phyloP scores from a whole-genome alignment of 2,797 vertebrate genomes.

The Galaxias olidus region DNA sequence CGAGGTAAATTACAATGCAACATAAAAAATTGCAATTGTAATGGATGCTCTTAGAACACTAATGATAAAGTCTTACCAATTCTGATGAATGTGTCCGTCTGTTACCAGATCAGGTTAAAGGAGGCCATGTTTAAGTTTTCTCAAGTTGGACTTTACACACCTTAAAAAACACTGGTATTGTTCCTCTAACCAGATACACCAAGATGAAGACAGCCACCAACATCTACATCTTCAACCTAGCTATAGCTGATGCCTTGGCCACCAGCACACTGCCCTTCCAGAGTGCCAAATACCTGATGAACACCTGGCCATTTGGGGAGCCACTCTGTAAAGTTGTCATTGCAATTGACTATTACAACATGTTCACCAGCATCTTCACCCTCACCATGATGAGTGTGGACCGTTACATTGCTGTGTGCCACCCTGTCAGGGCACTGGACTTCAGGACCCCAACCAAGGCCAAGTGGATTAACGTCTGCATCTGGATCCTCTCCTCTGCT shows the following conservation, averaged over 20 bases:
- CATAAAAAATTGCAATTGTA: no score
- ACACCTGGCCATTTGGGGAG: conserved; percentile 93
- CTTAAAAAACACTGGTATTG: background rate
- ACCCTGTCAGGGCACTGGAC: conserved; percentile 91
- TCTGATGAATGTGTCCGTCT: no score
- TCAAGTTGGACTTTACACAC: no score
- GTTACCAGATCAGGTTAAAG: no score
- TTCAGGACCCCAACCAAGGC: conserved; percentile 94
- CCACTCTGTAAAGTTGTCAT: conserved; percentile 89
- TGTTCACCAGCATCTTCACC: conserved; percentile 99
- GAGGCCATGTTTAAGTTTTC: no score
- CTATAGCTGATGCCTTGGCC: conserved; percentile 88
- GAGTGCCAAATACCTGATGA: conserved; percentile 94
- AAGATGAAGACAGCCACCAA: conserved; percentile 98
- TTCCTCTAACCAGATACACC: conserved; percentile 83
- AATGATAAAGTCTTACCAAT: no score
- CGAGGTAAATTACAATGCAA: no score
- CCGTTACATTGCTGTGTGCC: conserved; percentile 93
- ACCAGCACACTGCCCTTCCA: conserved; percentile 98
- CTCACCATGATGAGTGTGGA: conserved; percentile 99
- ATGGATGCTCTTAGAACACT: no score
- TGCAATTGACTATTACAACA: conserved; percentile 98
- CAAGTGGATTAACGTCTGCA: conserved; percentile 93
- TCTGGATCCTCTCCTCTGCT: conserved; percentile 93
- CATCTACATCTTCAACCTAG: conserved; percentile 98